Evolutionary conservation across 1,140 invertebrate genomes (phyloP), one percentile per base, ranked within the genome.

Genomic region (Periplaneta americana): DNA sequence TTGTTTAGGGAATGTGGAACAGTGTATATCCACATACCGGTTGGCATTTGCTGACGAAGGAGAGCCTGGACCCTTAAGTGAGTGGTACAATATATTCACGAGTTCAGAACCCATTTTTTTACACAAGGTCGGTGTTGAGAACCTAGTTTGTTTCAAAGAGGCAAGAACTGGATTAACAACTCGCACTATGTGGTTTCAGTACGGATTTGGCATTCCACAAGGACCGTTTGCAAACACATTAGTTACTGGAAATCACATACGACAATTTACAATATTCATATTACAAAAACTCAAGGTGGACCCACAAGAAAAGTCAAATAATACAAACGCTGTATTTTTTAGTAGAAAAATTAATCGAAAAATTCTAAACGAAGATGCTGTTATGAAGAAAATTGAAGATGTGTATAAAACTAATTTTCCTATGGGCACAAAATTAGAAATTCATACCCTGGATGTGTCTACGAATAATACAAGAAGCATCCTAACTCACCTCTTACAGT

Each of bases 171-270:
- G 91, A 39, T 80, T 91, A 10, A 84, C 85, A n/a, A 87, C 85
- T 81, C 48, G 82, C 31, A 78, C n/a, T 39, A 82, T 85, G 11
- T 91, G 89, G 89, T 91, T 91, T 84, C 87, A 91, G 34, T 91
- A 91, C 87, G 90, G 91, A 6, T 91, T 91, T 83, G 83, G 83
- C 37, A 79, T 85, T 75, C 87, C 87, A 1, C 91, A 91, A 84
- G 88, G 88, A 57, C 87, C 90, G 13, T 34, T 82, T 37, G 33
- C 82, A 74, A 74, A 85, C 74, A 78, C 57, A 3, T 75, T 35
- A 28, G n/a, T 84, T 35, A 77, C 83, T 74, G 75, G 75, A 81
- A 34, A 35, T 2, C 74, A 76, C 18, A 78, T 86, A 34, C 28
- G 35, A 33, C n/a, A 81, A 75, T 87, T 88, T 82, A 66, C 33